A percentile compares a stretch with the other conserved stretches of the same genome.
These are phyloP conservation scores for Agrochola macilenta DNA, from an alignment of 2,888 invertebrate species.

Conservation along the genomic window DNA sequence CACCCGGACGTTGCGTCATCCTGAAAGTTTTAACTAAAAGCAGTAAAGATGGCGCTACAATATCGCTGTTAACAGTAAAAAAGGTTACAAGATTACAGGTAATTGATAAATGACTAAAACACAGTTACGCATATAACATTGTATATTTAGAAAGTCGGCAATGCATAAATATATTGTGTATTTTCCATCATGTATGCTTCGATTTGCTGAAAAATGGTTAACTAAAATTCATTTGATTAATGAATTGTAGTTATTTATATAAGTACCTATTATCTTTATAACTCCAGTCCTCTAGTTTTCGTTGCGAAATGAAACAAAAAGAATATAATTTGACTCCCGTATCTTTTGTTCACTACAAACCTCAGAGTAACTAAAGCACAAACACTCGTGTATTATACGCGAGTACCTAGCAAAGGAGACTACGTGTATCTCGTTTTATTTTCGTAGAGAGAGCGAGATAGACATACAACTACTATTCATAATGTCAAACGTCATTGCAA, in stretches of 20 bases:
- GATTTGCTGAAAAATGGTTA: background rate
- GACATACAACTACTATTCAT: constrained; percentile 62
- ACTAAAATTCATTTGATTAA: background rate
- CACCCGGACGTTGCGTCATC: constrained; percentile 12
- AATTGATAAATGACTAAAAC: background rate
- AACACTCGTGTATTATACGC: constrained; percentile 39
- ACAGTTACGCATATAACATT: background rate
- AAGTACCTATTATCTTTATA: background rate
- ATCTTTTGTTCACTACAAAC: constrained; percentile 41
- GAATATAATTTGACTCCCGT: constrained; percentile 12
- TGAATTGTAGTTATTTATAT: background rate
- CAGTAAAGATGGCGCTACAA: constrained; percentile 60
- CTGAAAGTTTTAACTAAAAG: background rate
- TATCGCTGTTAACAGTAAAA: constrained; percentile 29
- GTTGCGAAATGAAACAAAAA: constrained; percentile 13
- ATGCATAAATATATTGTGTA: background rate
- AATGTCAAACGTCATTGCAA: constrained; percentile 70
- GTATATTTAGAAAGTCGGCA: background rate
- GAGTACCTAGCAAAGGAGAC: constrained; percentile 51
- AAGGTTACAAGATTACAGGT: background rate
- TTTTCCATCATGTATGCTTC: too few relatives aligned
- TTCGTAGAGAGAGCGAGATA: constrained; percentile 61
- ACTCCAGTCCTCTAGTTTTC: background rate
- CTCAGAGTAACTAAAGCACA: too few relatives aligned
- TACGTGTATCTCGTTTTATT: constrained; percentile 64